Evolutionary conservation across 2,113 vertebrate genomes (phyloP), one percentile per base, ranked within the genome.

Genomic region (Sterna hirundo): DNA sequence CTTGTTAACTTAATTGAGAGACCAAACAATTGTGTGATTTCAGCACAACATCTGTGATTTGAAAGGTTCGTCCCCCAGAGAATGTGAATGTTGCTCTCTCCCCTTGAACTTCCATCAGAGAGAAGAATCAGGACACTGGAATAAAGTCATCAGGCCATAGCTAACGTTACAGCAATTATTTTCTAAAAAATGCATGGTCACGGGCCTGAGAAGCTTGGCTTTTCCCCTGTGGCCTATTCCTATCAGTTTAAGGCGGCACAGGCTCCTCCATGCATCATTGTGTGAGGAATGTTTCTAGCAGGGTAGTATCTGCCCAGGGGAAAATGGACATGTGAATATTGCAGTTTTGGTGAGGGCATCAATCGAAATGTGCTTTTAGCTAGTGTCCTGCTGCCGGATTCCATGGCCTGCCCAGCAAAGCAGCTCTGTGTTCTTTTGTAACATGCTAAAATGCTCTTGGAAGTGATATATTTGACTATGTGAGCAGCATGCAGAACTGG

Each of bases 31-130:
- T 84, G 51, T 72, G 38, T 79, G 70, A 89, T 96, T 97, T 86
- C 81, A 47, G 40, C 5, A 3, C 52, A 75, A 68, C 71, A 86
- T 87, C 86, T 91, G 69, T 96, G 95, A 92, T 97, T 96, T 94
- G 91, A 91, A 95, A 98, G 97, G 64, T 83, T 94, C 15, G 20
- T 95, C 51, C 82, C 49, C 87, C 55, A 86, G 92, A 87, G 87
- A 96, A 74, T 26, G 36, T 83, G 72, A 76, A 71, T 60, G 69
- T 92, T 84, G 74, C 60, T 47, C 52, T 86, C 46, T 83, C 20
- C 82, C 60, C 93, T 95, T 94, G 62, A 26, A 85, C 30, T 82
- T 90, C 93, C 82, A 95, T 88, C 78, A 13, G 42, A 89, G 69
- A 95, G 84, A 91, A 87, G 96, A 79, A 93, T 90, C 68, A 80